Evolutionary conservation across 2,113 vertebrate genomes (phyloP).

Genomic region (Numida meleagris): DNA sequence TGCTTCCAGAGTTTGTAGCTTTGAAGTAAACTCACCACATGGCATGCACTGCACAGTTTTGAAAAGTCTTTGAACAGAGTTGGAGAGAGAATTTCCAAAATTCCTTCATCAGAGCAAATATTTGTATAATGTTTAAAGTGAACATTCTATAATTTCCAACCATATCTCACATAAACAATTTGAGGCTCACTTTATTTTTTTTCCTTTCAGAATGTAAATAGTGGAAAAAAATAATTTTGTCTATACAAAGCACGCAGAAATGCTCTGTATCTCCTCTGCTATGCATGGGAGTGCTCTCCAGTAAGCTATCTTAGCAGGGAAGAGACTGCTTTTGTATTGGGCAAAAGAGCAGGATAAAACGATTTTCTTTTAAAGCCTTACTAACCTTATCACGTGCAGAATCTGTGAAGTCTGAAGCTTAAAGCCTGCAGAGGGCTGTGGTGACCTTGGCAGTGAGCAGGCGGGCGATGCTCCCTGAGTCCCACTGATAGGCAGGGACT

Average conservation of each 20-base stretch:
- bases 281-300: background rate
- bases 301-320: background rate
- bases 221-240: background rate
- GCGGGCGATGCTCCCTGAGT: background rate
- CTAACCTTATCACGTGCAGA: background rate
- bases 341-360: background rate
- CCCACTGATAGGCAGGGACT: background rate
- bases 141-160: background rate
- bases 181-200: background rate
- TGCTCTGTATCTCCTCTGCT: rapidly evolving
- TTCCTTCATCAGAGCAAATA: background rate
- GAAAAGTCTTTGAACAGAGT: background rate
- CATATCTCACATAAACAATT: background rate
- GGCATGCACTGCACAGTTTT: background rate
- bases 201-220: background rate
- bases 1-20: background rate
- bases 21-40: background rate
- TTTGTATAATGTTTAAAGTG: background rate
- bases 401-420: background rate
- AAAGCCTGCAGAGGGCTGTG: background rate
- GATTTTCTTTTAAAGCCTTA: background rate
- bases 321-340: background rate
- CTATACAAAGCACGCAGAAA: background rate
- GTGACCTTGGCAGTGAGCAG: background rate
- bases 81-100: background rate